Percentiles rank a stretch among this genome's conserved stretches.
Conservation (phyloP, 2,888 invertebrate species). For the Drosophila mayaguana region DNA sequence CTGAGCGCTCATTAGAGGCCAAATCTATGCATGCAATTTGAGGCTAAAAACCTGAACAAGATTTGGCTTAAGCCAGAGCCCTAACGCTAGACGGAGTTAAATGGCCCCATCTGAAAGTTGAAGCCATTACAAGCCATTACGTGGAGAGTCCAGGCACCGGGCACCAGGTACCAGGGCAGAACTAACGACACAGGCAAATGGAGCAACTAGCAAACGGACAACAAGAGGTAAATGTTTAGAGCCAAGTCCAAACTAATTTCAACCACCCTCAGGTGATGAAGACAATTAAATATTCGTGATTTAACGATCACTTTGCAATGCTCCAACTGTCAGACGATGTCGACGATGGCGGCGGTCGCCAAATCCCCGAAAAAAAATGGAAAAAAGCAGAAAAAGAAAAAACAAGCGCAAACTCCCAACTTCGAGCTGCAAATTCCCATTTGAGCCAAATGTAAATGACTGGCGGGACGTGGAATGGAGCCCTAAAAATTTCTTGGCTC, state of each 20-base stretch:
- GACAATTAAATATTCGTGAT: slow-evolving; percentile 86
- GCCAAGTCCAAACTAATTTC: slow-evolving; percentile 80
- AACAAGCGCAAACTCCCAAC: slow-evolving; percentile 19
- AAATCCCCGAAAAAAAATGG: slow-evolving; percentile 16
- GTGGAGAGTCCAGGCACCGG: slow-evolving; percentile 26
- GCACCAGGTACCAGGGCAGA: slow-evolving; percentile 19
- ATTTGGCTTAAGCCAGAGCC: slow-evolving; percentile 40
- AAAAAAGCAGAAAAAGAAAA: slow-evolving; percentile 3
- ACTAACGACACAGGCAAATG: slow-evolving; percentile 40
- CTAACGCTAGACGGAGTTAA: slow-evolving; percentile 41
- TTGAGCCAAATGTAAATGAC: slow-evolving; percentile 77
- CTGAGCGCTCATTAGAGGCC: slow-evolving; percentile 63
- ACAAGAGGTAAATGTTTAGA: slow-evolving; percentile 65
- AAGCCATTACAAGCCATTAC: slow-evolving; percentile 66
- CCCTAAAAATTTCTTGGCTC: slow-evolving; percentile 68
- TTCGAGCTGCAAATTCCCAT: slow-evolving; percentile 57
- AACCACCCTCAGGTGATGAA: slow-evolving; percentile 84
- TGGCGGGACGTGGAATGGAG: slow-evolving; percentile 61
- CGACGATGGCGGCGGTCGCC: slow-evolving; percentile 36
- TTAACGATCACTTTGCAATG: slow-evolving; percentile 84
- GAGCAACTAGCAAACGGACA: slow-evolving; percentile 29
- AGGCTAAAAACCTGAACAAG: slow-evolving; percentile 19
- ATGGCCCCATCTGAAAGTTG: slow-evolving; percentile 66
- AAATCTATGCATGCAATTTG: slow-evolving; percentile 73
- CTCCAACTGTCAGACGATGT: slow-evolving; percentile 68